These are phyloP conservation scores for Danio choprae DNA, from an alignment of 2,797 vertebrate species.

Conservation along the genomic window DNA sequence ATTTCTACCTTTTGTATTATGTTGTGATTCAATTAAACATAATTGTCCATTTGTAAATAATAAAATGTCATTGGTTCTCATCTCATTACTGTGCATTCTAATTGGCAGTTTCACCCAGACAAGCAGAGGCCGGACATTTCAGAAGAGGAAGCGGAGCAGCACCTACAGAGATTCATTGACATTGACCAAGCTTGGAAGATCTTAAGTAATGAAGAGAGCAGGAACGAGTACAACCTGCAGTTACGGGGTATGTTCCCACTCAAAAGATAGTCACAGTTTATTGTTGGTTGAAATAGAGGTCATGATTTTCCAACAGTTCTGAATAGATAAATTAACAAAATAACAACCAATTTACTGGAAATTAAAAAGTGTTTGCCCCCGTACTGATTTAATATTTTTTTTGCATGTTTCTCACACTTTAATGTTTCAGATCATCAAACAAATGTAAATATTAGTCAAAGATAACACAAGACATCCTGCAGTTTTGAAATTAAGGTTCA, in stretches of 20 bases:
- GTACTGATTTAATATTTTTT: too few relatives aligned
- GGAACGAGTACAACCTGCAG: conserved; percentile 85
- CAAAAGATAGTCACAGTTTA: neutral
- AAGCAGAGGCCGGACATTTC: conserved; percentile 80
- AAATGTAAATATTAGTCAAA: too few relatives aligned
- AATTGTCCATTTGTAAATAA: neutral
- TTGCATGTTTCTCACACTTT: too few relatives aligned
- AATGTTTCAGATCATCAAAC: too few relatives aligned
- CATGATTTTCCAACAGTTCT: too few relatives aligned
- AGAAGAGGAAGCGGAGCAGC: conserved; percentile 73
- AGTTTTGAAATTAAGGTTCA: too few relatives aligned
- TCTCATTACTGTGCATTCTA: conserved; percentile 58
- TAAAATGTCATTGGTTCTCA: conserved; percentile 56
- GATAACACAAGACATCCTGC: too few relatives aligned
- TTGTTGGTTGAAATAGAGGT: too few relatives aligned
- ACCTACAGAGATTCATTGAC: conserved; percentile 84
- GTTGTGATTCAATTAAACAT: neutral
- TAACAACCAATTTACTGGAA: too few relatives aligned
- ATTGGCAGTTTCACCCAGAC: conserved; percentile 87
- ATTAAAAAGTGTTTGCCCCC: too few relatives aligned
- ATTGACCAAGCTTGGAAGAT: conserved; percentile 89
- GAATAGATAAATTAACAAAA: too few relatives aligned
- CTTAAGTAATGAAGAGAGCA: conserved; percentile 85
- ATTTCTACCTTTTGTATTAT: neutral
- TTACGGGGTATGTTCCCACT: conserved; percentile 78